These are phyloP conservation scores for Platorchestia sp. DNA, from an alignment of 1,140 invertebrate genomes.

Conservation along the genomic window DNA sequence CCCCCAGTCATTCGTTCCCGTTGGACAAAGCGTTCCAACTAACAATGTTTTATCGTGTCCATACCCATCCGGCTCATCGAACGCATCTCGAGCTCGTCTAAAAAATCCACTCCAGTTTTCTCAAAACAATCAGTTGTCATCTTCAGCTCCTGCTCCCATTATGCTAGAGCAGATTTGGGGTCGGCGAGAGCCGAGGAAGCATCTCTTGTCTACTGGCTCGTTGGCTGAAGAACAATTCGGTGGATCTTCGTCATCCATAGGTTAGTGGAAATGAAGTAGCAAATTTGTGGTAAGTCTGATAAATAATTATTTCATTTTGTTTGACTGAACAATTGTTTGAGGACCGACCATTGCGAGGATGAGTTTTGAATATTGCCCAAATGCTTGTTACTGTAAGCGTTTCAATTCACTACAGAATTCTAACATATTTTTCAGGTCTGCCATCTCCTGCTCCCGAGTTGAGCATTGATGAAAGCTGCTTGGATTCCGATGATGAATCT, in stretches of 20 bases:
- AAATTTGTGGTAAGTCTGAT: too few species aligned
- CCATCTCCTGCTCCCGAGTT: slow-evolving; percentile 86
- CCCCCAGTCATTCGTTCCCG: slow-evolving; percentile 22
- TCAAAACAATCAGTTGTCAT: slow-evolving; percentile 56
- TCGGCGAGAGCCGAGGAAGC: slow-evolving; percentile 85
- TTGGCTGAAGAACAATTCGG: slow-evolving; percentile 78
- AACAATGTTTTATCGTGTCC: not conserved
- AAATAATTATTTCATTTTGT: too few species aligned
- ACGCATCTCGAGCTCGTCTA: not conserved
- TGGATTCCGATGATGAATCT: slow-evolving; percentile 84
- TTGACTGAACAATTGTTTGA: not conserved
- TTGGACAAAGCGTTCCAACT: not conserved
- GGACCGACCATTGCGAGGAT: not conserved
- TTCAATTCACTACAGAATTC: not conserved
- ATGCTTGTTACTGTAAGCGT: not conserved
- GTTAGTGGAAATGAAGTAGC: slow-evolving; percentile 70
- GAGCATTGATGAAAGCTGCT: slow-evolving; percentile 83
- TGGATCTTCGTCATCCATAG: slow-evolving; percentile 76
- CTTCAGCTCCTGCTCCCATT: slow-evolving; percentile 64
- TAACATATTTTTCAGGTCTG: slow-evolving; percentile 73
- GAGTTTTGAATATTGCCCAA: not conserved
- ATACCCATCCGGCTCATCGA: not conserved
- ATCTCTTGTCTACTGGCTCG: slow-evolving; percentile 88
- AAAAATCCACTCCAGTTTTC: not conserved
- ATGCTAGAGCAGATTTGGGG: slow-evolving; percentile 86